Conservation (phyloP, 2,113 vertebrate genomes). For the Vulpes vulpes region DNA sequence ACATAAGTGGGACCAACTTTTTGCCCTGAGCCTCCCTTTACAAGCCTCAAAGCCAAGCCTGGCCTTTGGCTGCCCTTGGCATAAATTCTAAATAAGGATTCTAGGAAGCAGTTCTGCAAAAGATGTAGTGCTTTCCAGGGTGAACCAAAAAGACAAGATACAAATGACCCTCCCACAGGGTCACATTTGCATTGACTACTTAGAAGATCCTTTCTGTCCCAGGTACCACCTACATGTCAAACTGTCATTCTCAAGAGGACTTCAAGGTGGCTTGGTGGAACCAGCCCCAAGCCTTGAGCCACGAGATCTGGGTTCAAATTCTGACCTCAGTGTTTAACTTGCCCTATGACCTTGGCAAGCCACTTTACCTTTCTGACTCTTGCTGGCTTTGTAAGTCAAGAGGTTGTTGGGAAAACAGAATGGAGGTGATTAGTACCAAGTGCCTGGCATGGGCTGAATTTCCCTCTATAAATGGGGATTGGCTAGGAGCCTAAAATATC, state of each 20-base stretch:
- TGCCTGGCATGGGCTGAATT: background rate
- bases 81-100: background rate
- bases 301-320: background rate
- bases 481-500: background rate
- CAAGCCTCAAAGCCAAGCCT: background rate
- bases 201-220: background rate
- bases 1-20: background rate
- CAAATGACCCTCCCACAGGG: background rate
- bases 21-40: background rate
- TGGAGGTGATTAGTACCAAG: background rate
- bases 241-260: background rate
- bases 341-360: background rate
- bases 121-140: constrained; percentile 68
- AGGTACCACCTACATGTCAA: fast-evolving
- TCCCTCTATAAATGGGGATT: background rate
- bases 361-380: background rate
- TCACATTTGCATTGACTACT: background rate
- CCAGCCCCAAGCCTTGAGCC: background rate
- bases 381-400: background rate
- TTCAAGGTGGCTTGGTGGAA: background rate
- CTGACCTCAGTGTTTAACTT: background rate
- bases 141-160: background rate
- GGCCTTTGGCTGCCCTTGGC: constrained; percentile 24
- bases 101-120: constrained; percentile 55
- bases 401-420: background rate